Conservation (phyloP, 92 coral and sea anemone genomes). For the Parazoanthus darwini region DNA sequence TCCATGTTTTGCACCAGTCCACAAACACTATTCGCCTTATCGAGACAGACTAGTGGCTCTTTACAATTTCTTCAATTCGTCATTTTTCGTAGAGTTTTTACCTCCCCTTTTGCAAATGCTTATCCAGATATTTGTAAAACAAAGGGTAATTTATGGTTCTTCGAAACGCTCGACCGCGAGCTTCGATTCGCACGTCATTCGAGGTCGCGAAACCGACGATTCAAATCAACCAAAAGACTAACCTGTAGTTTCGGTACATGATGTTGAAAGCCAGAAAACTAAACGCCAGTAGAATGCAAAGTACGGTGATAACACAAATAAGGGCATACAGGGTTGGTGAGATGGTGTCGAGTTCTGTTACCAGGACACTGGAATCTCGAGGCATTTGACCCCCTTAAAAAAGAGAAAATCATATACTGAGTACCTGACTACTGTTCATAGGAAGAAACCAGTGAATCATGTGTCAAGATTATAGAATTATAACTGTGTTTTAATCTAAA, state of each 20-base stretch:
- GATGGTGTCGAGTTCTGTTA: slow-evolving; percentile 36
- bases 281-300: slow-evolving; percentile 60
- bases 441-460: neutral
- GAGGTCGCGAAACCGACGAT: too few species aligned
- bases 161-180: too few species aligned
- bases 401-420: neutral
- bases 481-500: neutral
- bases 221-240: neutral
- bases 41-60: neutral
- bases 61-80: too few species aligned
- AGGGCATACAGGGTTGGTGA: slow-evolving; percentile 61
- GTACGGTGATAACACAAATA: slow-evolving; percentile 37
- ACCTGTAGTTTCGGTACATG: slow-evolving; percentile 68
- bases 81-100: too few species aligned
- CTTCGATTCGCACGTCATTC: too few species aligned
- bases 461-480: too few species aligned
- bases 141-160: too few species aligned
- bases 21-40: too few species aligned
- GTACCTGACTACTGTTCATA: neutral
- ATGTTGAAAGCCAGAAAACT: slow-evolving; percentile 66
- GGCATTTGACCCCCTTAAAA: slow-evolving; percentile 56
- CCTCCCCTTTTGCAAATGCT: too few species aligned
- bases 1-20: too few species aligned
- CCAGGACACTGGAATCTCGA: slow-evolving; percentile 47
- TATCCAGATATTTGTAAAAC: too few species aligned